Base-by-base conservation (phyloP, 2,888 invertebrate species). In the Acronicta aceris region DNA sequence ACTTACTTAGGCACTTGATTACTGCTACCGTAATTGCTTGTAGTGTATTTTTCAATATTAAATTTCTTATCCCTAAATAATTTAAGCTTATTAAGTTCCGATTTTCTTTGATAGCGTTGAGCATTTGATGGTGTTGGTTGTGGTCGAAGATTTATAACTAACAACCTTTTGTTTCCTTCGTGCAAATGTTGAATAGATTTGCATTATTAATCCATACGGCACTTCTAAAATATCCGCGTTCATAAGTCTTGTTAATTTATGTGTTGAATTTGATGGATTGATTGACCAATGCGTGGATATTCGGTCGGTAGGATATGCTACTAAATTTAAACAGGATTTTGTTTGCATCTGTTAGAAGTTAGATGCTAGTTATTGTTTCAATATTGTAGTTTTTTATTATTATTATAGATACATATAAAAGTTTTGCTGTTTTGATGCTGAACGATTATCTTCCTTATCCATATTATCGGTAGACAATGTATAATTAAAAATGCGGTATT, bases 381-480 rank as follows among this genome's bases (percentile, higher is more conserved):
- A 30, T 30, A 30, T 30, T 30, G 30, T 30, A 30, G 30, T 30
- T 9, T 30, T 30, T 30, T 27, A 27, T 27, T 27, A 5, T 21
- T 21, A 21, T 21, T 21, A 21, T 4, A 21, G 21, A 21, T 21
- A 21, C 21, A 3, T 21, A 21, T 4, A n/a, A 25, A 25, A 5
- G 5, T 25, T 5, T 25, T 21, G 21, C 27, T 7, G 1, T 9
- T 1, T 30, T 9, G 9, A 30, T 30, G 5, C 30, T 30, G 9
- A 30, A 30, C 30, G 51, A 55, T 61, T 5, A 50, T 51, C 12
- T 15, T 59, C 52, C 21, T 59, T 66, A 58, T 47, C 43, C 25
- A 50, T 45, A 61, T 62, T 56, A 55, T 54, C 36, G 55, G 68
- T 55, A 17, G n/a, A 61, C 25, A 45, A 49, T 55, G 38, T 69